Conservation (phyloP, 1,140 invertebrate genomes). For the Ephestia elutella region DNA sequence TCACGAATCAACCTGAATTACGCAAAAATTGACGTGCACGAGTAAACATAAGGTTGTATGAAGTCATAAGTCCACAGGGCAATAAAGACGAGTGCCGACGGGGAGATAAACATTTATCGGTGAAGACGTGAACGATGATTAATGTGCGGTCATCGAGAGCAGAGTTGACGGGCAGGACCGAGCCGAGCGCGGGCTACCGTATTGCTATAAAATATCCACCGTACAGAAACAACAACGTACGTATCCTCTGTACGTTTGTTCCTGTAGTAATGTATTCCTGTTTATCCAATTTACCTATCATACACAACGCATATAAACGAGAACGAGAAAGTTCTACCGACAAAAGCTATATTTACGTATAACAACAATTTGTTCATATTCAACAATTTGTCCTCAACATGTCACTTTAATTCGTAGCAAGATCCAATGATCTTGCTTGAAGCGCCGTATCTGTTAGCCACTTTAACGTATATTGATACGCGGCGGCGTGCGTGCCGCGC, state of each 20-base stretch:
- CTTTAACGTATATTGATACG: background rate
- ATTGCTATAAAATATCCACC: background rate
- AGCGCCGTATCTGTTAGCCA: background rate
- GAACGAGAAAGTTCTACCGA: too few species aligned
- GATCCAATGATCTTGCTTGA: background rate
- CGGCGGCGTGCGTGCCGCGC: slow-evolving; percentile 38
- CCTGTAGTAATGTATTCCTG: too few species aligned
- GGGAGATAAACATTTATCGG: slow-evolving; percentile 19
- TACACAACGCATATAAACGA: background rate
- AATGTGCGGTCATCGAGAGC: slow-evolving; percentile 12
- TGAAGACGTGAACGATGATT: slow-evolving; percentile 19
- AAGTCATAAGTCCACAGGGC: background rate
- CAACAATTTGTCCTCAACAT: too few species aligned
- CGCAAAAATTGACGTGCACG: background rate
- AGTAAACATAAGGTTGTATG: background rate
- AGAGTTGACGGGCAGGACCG: background rate
- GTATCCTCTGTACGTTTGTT: too few species aligned
- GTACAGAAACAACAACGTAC: too few species aligned
- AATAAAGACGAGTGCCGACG: slow-evolving; percentile 6
- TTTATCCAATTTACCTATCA: background rate
- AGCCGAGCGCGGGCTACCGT: slow-evolving; percentile 38
- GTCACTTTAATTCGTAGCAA: too few species aligned
- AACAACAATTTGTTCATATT: too few species aligned
- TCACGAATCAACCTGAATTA: background rate
- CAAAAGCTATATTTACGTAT: background rate